Conservation (phyloP, 2,888 invertebrate genomes). For the Oligia fasciuncula region DNA sequence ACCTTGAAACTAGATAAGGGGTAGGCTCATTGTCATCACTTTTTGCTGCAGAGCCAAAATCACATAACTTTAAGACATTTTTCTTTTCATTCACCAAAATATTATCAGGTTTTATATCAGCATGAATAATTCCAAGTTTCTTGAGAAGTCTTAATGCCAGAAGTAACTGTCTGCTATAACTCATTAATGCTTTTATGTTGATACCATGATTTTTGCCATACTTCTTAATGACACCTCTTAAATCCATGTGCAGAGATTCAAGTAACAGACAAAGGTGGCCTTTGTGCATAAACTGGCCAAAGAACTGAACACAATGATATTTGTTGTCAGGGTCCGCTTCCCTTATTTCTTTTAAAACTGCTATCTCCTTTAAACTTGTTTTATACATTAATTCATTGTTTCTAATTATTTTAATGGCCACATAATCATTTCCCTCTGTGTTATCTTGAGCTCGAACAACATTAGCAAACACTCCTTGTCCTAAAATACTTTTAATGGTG, state of each 20-base stretch:
- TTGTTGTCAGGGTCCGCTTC: conserved; percentile 98
- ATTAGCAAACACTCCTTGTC: conserved; percentile 99
- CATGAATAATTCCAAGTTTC: conserved; percentile 98
- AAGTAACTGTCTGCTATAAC: conserved; percentile 98
- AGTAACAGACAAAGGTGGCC: conserved; percentile 99
- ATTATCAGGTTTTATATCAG: conserved; percentile 99
- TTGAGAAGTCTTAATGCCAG: conserved; percentile 97
- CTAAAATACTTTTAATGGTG: conserved; percentile 98
- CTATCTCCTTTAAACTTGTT: conserved; percentile 98
- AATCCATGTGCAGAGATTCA: conserved; percentile 98
- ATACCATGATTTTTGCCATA: conserved; percentile 98
- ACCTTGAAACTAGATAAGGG: conserved; percentile 99
- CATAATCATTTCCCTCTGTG: conserved; percentile 95
- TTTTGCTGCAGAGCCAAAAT: conserved; percentile 99
- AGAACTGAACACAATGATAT: conserved; percentile 96
- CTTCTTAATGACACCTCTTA: conserved; percentile 97
- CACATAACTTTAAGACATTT: conserved; percentile 98
- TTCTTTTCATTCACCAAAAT: conserved; percentile 99
- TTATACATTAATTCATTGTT: conserved; percentile 99
- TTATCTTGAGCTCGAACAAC: conserved; percentile 98
- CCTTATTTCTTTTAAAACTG: conserved; percentile 97
- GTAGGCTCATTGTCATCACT: conserved; percentile 98
- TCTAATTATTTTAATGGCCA: conserved; percentile 99
- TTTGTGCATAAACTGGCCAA: conserved; percentile 98
- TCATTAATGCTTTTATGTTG: conserved; percentile 98